phyloP scores from a whole-genome alignment of 2,113 vertebrate genomes.

The Alaudala cheleensis region DNA sequence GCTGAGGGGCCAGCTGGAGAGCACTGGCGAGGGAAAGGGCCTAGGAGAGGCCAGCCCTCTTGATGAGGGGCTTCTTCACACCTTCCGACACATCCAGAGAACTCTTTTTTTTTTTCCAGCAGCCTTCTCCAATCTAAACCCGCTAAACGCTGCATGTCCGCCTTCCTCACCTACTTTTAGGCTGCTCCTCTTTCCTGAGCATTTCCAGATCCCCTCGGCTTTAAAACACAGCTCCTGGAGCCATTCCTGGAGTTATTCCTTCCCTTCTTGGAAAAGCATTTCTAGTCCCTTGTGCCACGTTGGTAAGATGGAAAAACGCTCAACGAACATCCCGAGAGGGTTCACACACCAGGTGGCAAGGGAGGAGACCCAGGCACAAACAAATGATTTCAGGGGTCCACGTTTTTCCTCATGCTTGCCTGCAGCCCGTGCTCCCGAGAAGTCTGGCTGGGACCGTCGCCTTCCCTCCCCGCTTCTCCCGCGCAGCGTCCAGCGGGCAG shows the following conservation, averaged over 20 bases:
- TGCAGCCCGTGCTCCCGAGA: neutral
- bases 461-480: neutral
- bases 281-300: rapidly evolving
- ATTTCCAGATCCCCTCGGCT: neutral
- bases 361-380: neutral
- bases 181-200: neutral
- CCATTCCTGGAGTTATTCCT: neutral
- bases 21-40: neutral
- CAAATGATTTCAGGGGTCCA: rapidly evolving
- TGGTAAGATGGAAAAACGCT: neutral
- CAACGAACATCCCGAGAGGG: neutral
- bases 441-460: neutral
- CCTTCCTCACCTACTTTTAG: neutral
- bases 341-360: neutral
- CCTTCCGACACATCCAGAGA: rapidly evolving
- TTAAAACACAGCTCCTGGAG: neutral
- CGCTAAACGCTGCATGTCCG: rapidly evolving
- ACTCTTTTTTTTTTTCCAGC: neutral
- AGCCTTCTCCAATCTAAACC: neutral
- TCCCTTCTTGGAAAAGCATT: neutral
- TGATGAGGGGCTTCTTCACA: neutral
- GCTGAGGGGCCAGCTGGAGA: neutral
- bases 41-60: rapidly evolving
- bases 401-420: neutral
- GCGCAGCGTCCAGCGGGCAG: rapidly evolving